Evolutionary conservation across 2,797 vertebrate species (phyloP).

Genomic region (Oreochromis mossambicus): DNA sequence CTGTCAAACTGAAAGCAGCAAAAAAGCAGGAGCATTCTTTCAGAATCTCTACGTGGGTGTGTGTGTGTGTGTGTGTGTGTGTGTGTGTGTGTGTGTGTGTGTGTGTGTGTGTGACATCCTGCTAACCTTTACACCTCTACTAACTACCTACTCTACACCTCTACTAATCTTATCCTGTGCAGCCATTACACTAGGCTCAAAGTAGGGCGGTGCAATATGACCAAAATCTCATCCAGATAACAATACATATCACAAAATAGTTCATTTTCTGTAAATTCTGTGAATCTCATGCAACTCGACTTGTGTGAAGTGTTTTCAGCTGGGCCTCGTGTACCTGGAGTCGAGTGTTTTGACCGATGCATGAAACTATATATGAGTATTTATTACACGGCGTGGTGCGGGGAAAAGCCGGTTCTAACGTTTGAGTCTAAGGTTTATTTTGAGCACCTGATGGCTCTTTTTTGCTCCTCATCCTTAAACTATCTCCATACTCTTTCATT

Average conservation of each 20-base stretch:
- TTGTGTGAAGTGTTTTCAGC: background rate
- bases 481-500: background rate
- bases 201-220: background rate
- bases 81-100: background rate
- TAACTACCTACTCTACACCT: background rate
- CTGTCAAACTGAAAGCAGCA: slow-evolving; percentile 18
- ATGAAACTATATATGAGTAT: background rate
- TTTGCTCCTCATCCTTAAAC: background rate
- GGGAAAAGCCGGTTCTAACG: background rate
- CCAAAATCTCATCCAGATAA: background rate
- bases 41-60: background rate
- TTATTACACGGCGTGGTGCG: background rate
- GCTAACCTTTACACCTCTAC: background rate
- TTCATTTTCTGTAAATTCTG: background rate
- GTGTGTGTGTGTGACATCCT: background rate
- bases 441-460: background rate
- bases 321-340: background rate
- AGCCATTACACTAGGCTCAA: background rate
- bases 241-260: background rate
- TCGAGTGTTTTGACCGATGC: background rate
- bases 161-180: background rate
- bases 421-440: background rate
- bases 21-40: slow-evolving; percentile 11
- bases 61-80: background rate
- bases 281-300: background rate